Percentiles rank a stretch among this genome's conserved stretches.
These are phyloP conservation scores for Neotoxoptera formosana DNA, from an alignment of 1,140 invertebrate genomes.

Conservation along the genomic window DNA sequence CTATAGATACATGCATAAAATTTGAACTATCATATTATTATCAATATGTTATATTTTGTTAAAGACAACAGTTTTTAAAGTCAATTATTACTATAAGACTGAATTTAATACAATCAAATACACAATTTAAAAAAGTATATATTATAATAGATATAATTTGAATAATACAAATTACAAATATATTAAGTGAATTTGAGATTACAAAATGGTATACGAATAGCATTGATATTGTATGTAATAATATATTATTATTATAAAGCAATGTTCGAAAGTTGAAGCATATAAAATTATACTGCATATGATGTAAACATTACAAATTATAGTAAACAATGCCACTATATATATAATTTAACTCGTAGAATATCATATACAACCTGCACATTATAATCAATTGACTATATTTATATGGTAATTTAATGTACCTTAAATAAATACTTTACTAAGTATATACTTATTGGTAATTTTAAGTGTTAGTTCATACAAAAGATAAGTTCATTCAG, in stretches of 20 bases:
- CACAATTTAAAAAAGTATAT: background rate
- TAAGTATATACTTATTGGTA: background rate
- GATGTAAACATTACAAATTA: background rate
- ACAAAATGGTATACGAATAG: background rate
- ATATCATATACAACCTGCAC: background rate
- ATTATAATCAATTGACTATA: background rate
- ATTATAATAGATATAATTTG: background rate
- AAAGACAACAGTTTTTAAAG: background rate
- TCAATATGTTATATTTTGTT: too few species aligned
- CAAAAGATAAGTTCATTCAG: background rate
- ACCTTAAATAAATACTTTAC: background rate
- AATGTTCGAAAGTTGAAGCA: background rate
- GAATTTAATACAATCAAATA: background rate
- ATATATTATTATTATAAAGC: constrained; percentile 1
- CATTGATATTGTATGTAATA: background rate
- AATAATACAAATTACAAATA: background rate
- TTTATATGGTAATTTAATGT: background rate
- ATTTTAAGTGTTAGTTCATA: background rate
- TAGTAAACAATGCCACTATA: background rate
- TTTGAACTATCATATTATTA: too few species aligned
- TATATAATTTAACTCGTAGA: background rate
- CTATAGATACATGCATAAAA: too few species aligned
- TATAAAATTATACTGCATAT: background rate
- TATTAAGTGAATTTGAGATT: too few species aligned
- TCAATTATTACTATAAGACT: background rate